Base-by-base conservation (phyloP, 1,140 invertebrate genomes). In the Cecropterus lyciades region DNA sequence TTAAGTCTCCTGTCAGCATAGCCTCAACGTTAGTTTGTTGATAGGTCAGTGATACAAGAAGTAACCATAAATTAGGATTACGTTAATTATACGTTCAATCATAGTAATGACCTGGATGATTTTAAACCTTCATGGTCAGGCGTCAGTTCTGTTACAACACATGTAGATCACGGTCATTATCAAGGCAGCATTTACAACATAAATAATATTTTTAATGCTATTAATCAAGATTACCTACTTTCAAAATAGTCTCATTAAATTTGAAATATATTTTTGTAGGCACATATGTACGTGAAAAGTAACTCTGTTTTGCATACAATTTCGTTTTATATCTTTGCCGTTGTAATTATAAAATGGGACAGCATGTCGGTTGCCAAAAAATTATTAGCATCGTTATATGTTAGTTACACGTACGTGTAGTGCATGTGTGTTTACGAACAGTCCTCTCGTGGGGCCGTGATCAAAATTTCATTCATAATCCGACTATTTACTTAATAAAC, bases 401-500 rank as follows among this genome's bases (percentile, higher is more conserved):
- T 20, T 51, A 27, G 13, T 14, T 43, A n/a, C 37, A 40, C n/a
- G 27, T 13, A 14, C 40, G 40, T 14, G 40, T 43, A 14, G 14
- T 43, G 40, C 40, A 43, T 43, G 40, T 14, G 40, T 43, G 40
- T 43, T 14, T 13, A 14, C 40, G 40, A 0, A 14, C 40, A 43
- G 40, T 43, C 40, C 13, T 43, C 40, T 37, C 33, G 33, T 37
- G 33, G 11, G 1, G 13, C 40, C n/a, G 40, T 45, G 17, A 20
- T 14, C 0, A n/a, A 13, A 57, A 15, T 30, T 59, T 59, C 56
- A 59, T 59, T 59, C 56, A 59, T 59, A 59, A 30, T 48, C 43
- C 14, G 8, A 59, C 43, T 46, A 59, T 59, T 59, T 27, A 59
- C 43, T 48, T 20, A 37, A 46, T 60, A 30, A 48, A 60, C 46